Conservation (phyloP, 2,113 vertebrate species). For the Peromyscus californicus region DNA sequence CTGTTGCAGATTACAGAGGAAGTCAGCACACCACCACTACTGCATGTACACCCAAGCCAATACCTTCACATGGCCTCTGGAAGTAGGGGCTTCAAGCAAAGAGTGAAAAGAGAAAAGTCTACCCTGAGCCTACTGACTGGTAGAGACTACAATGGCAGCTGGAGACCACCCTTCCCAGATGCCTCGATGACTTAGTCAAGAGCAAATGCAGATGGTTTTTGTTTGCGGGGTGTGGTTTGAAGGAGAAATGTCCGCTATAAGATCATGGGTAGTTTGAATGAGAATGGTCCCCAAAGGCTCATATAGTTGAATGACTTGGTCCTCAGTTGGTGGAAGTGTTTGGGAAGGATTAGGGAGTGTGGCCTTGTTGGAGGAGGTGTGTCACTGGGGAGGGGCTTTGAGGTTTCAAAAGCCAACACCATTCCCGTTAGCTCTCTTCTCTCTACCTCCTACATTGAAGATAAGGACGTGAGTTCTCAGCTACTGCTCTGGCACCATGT, state of each 20-base stretch:
- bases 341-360: not conserved
- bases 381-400: not conserved
- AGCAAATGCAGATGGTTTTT: not conserved
- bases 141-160: not conserved
- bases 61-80: not conserved
- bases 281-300: not conserved
- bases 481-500: not conserved
- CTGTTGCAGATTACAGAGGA: constrained; percentile 16
- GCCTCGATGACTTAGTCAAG: constrained; percentile 1
- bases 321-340: not conserved
- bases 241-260: not conserved
- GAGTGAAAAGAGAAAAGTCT: not conserved
- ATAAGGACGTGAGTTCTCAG: not conserved
- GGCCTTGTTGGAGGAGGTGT: not conserved
- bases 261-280: not conserved
- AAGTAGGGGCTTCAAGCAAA: not conserved
- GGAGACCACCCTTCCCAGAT: not conserved
- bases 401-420: not conserved
- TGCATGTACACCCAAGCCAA: not conserved
- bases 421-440: not conserved
- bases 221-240: not conserved
- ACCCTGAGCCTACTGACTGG: not conserved
- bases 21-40: not conserved
- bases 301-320: not conserved
- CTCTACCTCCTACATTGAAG: not conserved